Base-by-base conservation (phyloP, 2,888 invertebrate genomes). In the Nebria salina region DNA sequence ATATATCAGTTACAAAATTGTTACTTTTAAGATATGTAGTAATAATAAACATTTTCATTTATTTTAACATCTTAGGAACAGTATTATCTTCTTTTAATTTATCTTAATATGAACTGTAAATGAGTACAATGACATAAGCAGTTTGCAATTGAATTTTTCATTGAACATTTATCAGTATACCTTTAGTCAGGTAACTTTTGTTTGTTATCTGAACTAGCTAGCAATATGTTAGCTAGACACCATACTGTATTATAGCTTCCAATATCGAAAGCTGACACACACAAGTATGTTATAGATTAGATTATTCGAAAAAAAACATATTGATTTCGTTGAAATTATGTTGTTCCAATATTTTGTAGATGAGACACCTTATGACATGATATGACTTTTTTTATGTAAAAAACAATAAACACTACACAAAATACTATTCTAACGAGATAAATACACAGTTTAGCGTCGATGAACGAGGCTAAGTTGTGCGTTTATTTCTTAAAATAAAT, bases 361-460 rank as follows among this genome's bases (percentile, higher is more conserved):
- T 76, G 76, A 75, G 74, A 80, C 75, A 80, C 75, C 80, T 75
- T 75, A 75, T 80, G 75, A 80, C 80, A 81, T 81, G 81, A 81
- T 81, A 81, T 81, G 81, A 81, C 64, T 81, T 65, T 72, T 65
- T 81, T 78, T 68, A 70, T 76, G 66, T 81, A 81, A 43, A 76
- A 81, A 81, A 81, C 76, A 72, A 81, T 41, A 73, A 81, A 81
- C 81, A 81, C 81, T 76, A 81, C 81, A 81, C 81, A 81, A 81
- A 72, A 76, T 81, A 72, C 81, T 81, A 81, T 15, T 25, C 54
- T 75, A 75, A 81, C 75, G 42, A 76, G 66, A 41, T 65, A 65
- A 76, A 64, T 81, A 76, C 43, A 81, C 42, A 76, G 26, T 65
- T 65, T 76, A 76, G 72, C 42, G 65, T 76, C 72, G 26, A 75